Conservation (phyloP, 2,797 vertebrate species). For the Distichodus sexfasciatus region DNA sequence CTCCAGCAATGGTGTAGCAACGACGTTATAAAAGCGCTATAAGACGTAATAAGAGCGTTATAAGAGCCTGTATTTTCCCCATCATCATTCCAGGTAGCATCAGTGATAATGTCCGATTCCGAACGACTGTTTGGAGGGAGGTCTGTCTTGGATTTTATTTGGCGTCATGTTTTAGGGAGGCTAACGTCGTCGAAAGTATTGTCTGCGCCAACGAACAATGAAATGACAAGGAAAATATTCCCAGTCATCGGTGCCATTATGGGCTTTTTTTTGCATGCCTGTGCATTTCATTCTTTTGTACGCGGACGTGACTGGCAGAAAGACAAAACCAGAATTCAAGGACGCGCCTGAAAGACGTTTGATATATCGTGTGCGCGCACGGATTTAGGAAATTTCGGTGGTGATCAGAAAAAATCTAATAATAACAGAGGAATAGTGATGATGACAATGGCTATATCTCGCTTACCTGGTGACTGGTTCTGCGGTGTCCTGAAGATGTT, state of each 20-base stretch:
- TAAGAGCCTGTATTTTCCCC: too few species aligned
- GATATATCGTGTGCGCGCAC: neutral
- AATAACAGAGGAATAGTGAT: neutral
- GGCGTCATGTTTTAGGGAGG: neutral
- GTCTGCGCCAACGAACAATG: neutral
- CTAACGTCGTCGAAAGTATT: neutral
- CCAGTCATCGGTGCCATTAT: neutral
- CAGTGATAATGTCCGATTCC: neutral
- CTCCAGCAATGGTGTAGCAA: too few species aligned
- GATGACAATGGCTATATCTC: neutral
- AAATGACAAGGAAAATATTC: neutral
- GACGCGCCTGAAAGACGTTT: constrained; percentile 33
- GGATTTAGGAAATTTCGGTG: neutral
- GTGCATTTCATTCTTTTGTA: constrained; percentile 5
- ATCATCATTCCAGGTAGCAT: neutral
- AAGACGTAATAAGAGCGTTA: too few species aligned
- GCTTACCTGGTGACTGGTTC: constrained; percentile 47
- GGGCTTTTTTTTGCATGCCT: neutral
- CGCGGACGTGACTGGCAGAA: constrained; percentile 17
- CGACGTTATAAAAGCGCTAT: too few species aligned
- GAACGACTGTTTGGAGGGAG: neutral
- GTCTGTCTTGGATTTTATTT: neutral
- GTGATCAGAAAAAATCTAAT: neutral
- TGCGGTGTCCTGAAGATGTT: constrained; percentile 41
- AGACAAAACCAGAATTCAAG: constrained; percentile 34